A percentile compares a stretch with the other conserved stretches of the same genome.
phyloP scores from a whole-genome alignment of 2,113 vertebrate genomes.

The Microtus pennsylvanicus region DNA sequence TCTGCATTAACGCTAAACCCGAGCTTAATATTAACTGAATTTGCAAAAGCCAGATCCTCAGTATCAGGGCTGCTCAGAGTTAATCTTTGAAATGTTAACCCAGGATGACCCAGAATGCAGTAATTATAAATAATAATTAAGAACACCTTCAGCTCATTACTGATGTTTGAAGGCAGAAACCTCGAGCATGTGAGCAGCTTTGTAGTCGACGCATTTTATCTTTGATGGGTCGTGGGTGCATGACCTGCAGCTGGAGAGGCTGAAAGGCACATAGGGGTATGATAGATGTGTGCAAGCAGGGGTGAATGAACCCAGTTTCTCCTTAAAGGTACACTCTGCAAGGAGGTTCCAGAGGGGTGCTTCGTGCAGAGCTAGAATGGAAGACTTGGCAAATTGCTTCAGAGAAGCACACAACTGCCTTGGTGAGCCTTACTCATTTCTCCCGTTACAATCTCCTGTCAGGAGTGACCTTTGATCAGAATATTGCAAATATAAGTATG shows the following conservation, averaged over 20 bases:
- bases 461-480: neutral
- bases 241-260: neutral
- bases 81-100: conserved; percentile 48
- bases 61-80: conserved; percentile 25
- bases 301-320: neutral
- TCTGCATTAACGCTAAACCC: conserved; percentile 18
- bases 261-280: neutral
- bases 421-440: neutral
- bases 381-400: neutral
- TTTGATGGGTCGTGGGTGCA: conserved; percentile 3
- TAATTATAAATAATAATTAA: conserved; percentile 53
- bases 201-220: neutral
- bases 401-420: neutral
- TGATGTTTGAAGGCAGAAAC: neutral
- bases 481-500: neutral
- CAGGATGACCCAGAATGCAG: neutral
- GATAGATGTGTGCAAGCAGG: neutral
- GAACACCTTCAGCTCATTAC: neutral
- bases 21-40: conserved; percentile 32
- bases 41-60: conserved; percentile 33
- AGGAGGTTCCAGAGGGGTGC: neutral
- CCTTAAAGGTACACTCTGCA: neutral
- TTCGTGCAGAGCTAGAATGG: neutral
- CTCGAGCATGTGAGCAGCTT: too few species aligned
- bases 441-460: neutral